phyloP scores from a whole-genome alignment of 2,888 invertebrate genomes.

The Ophion costatus region DNA sequence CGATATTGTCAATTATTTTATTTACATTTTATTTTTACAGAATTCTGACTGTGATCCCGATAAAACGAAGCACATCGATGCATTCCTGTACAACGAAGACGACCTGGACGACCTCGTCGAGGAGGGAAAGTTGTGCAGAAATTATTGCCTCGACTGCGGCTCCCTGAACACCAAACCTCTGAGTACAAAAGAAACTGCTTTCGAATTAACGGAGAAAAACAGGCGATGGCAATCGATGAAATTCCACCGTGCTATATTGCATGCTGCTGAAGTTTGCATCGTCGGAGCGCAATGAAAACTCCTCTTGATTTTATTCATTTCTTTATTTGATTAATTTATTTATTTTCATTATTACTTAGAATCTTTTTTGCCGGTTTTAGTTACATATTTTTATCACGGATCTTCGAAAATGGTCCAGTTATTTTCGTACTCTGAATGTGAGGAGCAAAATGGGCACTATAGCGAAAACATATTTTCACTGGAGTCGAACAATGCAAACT shows the following conservation, averaged over 20 bases:
- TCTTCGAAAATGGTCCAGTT: too few relatives aligned
- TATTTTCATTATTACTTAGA: too few relatives aligned
- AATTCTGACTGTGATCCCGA: conserved; percentile 85
- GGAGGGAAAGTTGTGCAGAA: conserved; percentile 83
- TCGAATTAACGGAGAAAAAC: conserved; percentile 70
- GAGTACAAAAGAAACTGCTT: conserved; percentile 78
- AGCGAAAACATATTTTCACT: too few relatives aligned
- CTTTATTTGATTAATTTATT: too few relatives aligned
- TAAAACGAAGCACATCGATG: conserved; percentile 88
- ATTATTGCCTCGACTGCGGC: conserved; percentile 85
- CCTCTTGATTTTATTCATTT: too few relatives aligned
- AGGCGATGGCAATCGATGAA: not conserved
- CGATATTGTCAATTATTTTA: not conserved
- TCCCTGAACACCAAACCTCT: conserved; percentile 84
- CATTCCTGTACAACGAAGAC: conserved; percentile 88
- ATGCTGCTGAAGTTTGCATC: too few relatives aligned
- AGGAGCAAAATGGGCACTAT: too few relatives aligned
- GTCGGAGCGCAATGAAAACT: too few relatives aligned
- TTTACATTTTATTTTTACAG: conserved; percentile 69
- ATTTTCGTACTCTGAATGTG: too few relatives aligned
- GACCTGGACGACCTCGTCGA: conserved; percentile 86
- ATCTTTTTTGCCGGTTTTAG: too few relatives aligned
- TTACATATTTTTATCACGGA: too few relatives aligned
- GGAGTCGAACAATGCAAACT: too few relatives aligned
- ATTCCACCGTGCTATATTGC: not conserved